A percentile compares a stretch with the other conserved stretches of the same genome.
These are phyloP conservation scores for Synaphobranchus kaupii DNA, from an alignment of 2,797 vertebrate species.

Conservation along the genomic window DNA sequence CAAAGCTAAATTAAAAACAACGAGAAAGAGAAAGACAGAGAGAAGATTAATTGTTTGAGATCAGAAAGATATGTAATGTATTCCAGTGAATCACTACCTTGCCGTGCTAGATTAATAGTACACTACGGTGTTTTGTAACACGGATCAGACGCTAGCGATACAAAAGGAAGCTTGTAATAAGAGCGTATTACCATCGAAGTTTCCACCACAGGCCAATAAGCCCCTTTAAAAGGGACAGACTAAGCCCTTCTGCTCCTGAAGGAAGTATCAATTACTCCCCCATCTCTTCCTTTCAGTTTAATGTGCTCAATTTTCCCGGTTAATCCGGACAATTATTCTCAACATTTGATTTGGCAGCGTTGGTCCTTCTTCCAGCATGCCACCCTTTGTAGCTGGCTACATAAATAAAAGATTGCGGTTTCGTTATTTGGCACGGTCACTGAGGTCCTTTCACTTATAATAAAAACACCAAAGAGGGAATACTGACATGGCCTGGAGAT, in stretches of 20 bases:
- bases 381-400: conserved; percentile 58
- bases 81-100: background rate
- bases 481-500: conserved; percentile 56
- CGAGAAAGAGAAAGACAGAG: background rate
- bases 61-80: background rate
- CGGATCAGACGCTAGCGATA: background rate
- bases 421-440: conserved; percentile 60
- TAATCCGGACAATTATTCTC: conserved; percentile 63
- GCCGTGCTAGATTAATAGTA: background rate
- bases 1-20: background rate
- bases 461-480: conserved; percentile 59
- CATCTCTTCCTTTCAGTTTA: conserved; percentile 12
- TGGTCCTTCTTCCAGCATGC: conserved; percentile 58
- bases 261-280: conserved; percentile 30
- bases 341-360: conserved; percentile 55
- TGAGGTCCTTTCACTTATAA: conserved; percentile 59
- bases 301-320: conserved; percentile 46
- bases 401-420: conserved; percentile 63
- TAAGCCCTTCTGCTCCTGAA: background rate
- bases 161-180: background rate
- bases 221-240: background rate
- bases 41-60: background rate
- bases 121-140: background rate
- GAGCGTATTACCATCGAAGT: no score
- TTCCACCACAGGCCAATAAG: background rate